A percentile compares a stretch with the other conserved stretches of the same genome.
These are phyloP conservation scores for Chrysolina americana DNA, from an alignment of 2,888 invertebrate species.

Conservation along the genomic window DNA sequence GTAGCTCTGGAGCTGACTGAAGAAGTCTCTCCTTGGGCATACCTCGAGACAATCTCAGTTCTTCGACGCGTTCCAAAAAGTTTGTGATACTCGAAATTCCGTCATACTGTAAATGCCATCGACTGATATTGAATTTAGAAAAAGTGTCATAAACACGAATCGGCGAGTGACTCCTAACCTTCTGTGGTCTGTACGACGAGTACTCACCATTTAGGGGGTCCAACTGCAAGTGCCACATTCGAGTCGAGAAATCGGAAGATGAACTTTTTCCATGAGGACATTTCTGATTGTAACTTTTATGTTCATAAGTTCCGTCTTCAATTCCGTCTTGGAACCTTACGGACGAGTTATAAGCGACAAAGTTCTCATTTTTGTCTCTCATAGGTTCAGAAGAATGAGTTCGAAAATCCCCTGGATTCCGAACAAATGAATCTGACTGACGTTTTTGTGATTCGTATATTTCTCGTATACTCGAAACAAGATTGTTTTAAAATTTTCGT, in stretches of 20 bases:
- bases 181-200: neutral
- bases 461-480: constrained; percentile 1
- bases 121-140: constrained; percentile 11
- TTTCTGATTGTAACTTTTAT: neutral
- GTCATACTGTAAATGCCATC: no score
- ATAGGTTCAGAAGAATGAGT: neutral
- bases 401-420: neutral
- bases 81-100: constrained; percentile 3
- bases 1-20: no score
- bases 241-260: neutral
- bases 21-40: no score
- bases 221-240: neutral
- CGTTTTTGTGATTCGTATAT: neutral
- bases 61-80: no score
- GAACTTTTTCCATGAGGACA: neutral
- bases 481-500: neutral
- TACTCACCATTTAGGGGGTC: neutral
- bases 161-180: neutral
- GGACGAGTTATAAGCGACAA: constrained; percentile 1
- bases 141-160: neutral
- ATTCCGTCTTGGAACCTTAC: constrained; percentile 3
- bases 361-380: neutral
- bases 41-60: no score
- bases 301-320: neutral
- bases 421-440: neutral